These are phyloP conservation scores for Cassiopea xamachana DNA, from an alignment of 30 jellyfish, hydroid and myxozoan species.

Conservation along the genomic window DNA sequence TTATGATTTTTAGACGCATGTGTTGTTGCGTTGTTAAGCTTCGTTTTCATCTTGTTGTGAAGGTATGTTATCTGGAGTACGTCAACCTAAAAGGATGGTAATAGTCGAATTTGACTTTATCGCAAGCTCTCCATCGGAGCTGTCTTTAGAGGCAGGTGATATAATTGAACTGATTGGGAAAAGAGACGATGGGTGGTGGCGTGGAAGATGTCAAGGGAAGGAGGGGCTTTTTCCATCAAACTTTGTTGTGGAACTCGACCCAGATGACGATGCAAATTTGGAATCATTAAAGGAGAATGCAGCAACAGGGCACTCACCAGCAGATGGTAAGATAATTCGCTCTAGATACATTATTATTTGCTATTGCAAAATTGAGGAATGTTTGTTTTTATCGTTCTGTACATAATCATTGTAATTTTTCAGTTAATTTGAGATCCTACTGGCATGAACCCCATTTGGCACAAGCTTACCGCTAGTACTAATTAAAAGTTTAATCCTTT, in stretches of 20 bases:
- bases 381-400: too few relatives aligned
- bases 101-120: slow-evolving; percentile 66
- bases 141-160: slow-evolving; percentile 77
- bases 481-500: too few relatives aligned
- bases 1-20: too few relatives aligned
- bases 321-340: slow-evolving; percentile 1
- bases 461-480: too few relatives aligned
- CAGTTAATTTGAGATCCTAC: too few relatives aligned
- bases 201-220: slow-evolving; percentile 56
- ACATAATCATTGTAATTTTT: too few relatives aligned
- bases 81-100: slow-evolving; percentile 8
- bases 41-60: background rate
- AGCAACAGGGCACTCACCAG: background rate
- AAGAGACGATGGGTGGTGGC: slow-evolving; percentile 78
- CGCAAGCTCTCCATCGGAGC: slow-evolving; percentile 37
- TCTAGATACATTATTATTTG: too few relatives aligned
- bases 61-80: too few relatives aligned
- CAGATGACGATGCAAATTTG: background rate
- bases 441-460: too few relatives aligned
- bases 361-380: too few relatives aligned
- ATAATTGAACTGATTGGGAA: slow-evolving; percentile 45
- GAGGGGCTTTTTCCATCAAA: slow-evolving; percentile 73
- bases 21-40: background rate
- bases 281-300: background rate
- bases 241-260: slow-evolving; percentile 61